Base-by-base conservation (phyloP, 2,888 invertebrate species). In the Minunthozetes semirufus region DNA sequence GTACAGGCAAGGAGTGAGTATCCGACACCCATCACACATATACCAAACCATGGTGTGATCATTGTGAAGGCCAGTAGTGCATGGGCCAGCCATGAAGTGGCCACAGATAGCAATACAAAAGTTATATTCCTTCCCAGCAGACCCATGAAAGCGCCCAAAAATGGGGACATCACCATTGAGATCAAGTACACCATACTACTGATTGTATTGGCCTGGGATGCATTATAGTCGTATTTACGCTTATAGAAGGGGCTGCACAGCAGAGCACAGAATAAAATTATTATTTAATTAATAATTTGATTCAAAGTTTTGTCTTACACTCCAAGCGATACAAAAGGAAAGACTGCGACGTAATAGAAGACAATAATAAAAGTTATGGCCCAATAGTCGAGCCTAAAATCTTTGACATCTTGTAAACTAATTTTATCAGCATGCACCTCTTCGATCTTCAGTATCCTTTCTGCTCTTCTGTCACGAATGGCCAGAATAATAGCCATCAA, bases 1-100 rank as follows among this genome's bases (percentile, higher is more conserved):
- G 94, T 92, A 83, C 94, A 93, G 2, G 97, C 96, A 77, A 97
- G 84, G 83, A 95, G 87, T 0, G 96, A 94, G 83, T 97, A 98
- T 0, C 93, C 88, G 50, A 96, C 81, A 8, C 97, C 97, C 87
- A 98, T 88, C 9, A 88, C 83, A 68, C 82, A 86, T 91, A 88
- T 88, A 53, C 87, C 85, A 27, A 86, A 81, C 79, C 85, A 88
- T 0, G 89, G 88, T 80, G 85, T 86, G 11, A 86, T 76, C 79
- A 86, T 87, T 4, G 88, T 87, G 81, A 89, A 89, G 22, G 88
- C 87, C 17, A 89, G 82, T 4, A 87, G 77, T 33, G 83, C 85
- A 79, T 89, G 89, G 42, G 87, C 86, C 5, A 84, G 81, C 15
- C 88, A 82, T 0, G 88, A 88, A 3, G 84, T 81, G 13, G 88